Evolutionary conservation across 2,113 vertebrate species (phyloP).

Genomic region (Sitta europaea): DNA sequence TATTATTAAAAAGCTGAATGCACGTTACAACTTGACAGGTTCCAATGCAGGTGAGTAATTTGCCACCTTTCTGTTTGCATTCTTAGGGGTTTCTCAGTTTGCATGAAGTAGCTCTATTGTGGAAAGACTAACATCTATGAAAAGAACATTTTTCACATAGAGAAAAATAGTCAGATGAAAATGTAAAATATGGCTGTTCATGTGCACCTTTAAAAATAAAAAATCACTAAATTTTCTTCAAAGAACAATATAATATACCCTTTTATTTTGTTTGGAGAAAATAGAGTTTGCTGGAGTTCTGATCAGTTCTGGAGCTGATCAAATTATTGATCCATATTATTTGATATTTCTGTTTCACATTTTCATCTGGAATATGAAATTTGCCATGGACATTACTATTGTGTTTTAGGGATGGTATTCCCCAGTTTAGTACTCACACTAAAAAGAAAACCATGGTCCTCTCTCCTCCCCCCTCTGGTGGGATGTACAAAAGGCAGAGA

Average conservation of each 20-base stretch:
- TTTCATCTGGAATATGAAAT: neutral
- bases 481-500: neutral
- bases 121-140: neutral
- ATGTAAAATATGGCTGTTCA: neutral
- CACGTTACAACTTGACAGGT: conserved; percentile 92
- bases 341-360: neutral
- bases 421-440: neutral
- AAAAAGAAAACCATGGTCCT: neutral
- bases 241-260: neutral
- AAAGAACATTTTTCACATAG: neutral
- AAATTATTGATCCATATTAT: neutral
- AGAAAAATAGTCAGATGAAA: neutral
- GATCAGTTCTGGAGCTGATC: neutral
- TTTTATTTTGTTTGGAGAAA: neutral
- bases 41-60: conserved; percentile 89
- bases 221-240: neutral
- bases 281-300: neutral
- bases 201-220: neutral
- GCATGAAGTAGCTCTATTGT: neutral
- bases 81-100: neutral
- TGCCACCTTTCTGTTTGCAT: neutral
- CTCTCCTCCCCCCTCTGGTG: neutral
- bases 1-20: conserved; percentile 95
- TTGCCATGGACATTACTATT: neutral
- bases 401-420: neutral